Conservation (phyloP, 2,888 invertebrate species). For the Cantharis rufa region DNA sequence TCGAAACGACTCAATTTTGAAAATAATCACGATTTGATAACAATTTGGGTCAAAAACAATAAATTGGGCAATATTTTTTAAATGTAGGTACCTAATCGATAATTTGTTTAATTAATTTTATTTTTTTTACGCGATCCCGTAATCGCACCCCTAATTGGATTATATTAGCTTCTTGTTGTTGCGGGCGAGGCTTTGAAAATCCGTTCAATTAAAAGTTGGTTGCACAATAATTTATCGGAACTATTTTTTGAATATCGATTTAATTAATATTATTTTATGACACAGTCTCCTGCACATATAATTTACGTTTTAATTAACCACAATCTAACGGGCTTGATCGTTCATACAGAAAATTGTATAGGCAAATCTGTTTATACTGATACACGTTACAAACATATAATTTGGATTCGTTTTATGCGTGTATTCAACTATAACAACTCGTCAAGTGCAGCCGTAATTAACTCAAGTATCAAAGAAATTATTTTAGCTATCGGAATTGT, state of each 20-base stretch:
- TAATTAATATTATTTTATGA: slow-evolving; percentile 43
- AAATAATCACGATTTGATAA: background rate
- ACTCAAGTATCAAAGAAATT: slow-evolving; percentile 26
- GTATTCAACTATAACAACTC: slow-evolving; percentile 29
- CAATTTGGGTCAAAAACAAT: background rate
- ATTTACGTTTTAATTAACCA: slow-evolving; percentile 48
- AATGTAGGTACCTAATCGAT: too few species aligned
- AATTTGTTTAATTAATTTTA: background rate
- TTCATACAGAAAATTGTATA: slow-evolving; percentile 47
- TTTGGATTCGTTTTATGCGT: slow-evolving; percentile 23
- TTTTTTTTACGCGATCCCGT: background rate
- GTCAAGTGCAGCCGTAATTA: slow-evolving; percentile 29
- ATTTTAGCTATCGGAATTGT: slow-evolving; percentile 16
- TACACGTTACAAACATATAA: slow-evolving; percentile 25
- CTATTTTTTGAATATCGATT: slow-evolving; percentile 12
- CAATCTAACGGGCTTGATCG: slow-evolving; percentile 47
- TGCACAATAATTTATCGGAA: background rate
- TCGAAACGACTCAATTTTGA: background rate
- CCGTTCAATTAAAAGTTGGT: background rate
- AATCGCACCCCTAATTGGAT: background rate
- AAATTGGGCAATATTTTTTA: background rate
- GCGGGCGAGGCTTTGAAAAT: background rate
- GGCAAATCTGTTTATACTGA: slow-evolving; percentile 29
- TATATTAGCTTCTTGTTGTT: background rate
- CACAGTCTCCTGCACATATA: slow-evolving; percentile 42